Evolutionary conservation across 2,797 vertebrate genomes (phyloP).

Genomic region (Garrulus glandarius): DNA sequence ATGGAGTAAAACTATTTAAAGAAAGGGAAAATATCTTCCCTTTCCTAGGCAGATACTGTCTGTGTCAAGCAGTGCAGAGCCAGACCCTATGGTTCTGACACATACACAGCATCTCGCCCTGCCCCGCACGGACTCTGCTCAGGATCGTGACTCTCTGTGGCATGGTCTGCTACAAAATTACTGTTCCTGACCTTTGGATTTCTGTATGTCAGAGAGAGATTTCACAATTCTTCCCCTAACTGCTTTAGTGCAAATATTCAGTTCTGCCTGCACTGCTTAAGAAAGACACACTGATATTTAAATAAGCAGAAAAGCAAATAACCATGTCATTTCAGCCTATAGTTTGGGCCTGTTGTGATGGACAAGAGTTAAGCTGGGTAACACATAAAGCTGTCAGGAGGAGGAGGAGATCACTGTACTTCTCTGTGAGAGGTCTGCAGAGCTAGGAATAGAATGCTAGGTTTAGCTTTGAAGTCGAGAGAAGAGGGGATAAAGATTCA

Average conservation of each 20-base stretch:
- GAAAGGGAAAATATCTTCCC: not conserved
- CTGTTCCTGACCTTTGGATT: not conserved
- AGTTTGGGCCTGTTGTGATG: not conserved
- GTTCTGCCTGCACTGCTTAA: not conserved
- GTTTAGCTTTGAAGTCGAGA: not conserved
- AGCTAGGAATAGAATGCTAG: not conserved
- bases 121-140: fast-evolving
- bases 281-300: not conserved
- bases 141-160: fast-evolving
- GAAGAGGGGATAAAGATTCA: not conserved
- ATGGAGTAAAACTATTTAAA: not conserved
- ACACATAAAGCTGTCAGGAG: not conserved
- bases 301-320: not conserved
- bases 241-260: not conserved
- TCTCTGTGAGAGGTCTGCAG: not conserved
- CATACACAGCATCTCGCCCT: not conserved
- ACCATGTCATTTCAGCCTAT: not conserved
- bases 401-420: not conserved
- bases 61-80: not conserved
- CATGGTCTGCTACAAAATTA: not conserved
- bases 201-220: not conserved
- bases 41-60: fast-evolving
- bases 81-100: not conserved
- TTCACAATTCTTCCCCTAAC: not conserved
- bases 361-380: not conserved